phyloP scores from a whole-genome alignment of 2,888 invertebrate species.

The Agrotis segetum region DNA sequence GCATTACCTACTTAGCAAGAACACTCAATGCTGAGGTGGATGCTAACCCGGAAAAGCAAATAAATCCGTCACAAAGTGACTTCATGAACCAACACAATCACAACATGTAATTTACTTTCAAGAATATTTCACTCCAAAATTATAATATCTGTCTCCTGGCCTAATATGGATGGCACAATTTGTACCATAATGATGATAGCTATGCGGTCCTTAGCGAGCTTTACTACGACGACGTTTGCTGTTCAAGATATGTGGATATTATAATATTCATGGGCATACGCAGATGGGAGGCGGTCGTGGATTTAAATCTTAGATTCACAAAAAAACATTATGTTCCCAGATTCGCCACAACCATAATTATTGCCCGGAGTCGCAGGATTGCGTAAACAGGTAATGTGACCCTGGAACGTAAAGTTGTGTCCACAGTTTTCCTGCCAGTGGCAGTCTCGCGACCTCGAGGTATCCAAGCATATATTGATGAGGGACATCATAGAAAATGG shows the following conservation, averaged over 20 bases:
- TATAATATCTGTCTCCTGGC: slow-evolving; percentile 48
- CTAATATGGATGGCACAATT: slow-evolving; percentile 70
- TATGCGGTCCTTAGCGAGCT: slow-evolving; percentile 64
- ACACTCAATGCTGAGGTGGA: too few species aligned
- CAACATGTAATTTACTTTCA: slow-evolving; percentile 39
- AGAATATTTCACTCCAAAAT: slow-evolving; percentile 24
- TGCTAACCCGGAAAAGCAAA: not conserved
- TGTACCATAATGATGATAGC: slow-evolving; percentile 75
- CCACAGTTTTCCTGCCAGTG: too few species aligned
- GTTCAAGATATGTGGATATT: slow-evolving; percentile 66
- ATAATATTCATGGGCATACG: slow-evolving; percentile 67
- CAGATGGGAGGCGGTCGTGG: slow-evolving; percentile 49
- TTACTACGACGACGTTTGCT: slow-evolving; percentile 61
- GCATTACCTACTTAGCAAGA: too few species aligned
- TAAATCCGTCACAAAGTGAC: not conserved
- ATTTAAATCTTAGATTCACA: slow-evolving; percentile 7
- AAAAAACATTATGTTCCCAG: too few species aligned
- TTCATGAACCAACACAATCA: slow-evolving; percentile 7
- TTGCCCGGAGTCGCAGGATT: too few species aligned
- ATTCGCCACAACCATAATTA: too few species aligned
- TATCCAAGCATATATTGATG: too few species aligned
- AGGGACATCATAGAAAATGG: too few species aligned
- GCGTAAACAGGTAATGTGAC: too few species aligned
- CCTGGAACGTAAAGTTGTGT: too few species aligned
- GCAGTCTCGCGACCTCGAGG: too few species aligned